These are phyloP conservation scores for Cettia cetti DNA, from an alignment of 2,113 vertebrate genomes.

Conservation along the genomic window DNA sequence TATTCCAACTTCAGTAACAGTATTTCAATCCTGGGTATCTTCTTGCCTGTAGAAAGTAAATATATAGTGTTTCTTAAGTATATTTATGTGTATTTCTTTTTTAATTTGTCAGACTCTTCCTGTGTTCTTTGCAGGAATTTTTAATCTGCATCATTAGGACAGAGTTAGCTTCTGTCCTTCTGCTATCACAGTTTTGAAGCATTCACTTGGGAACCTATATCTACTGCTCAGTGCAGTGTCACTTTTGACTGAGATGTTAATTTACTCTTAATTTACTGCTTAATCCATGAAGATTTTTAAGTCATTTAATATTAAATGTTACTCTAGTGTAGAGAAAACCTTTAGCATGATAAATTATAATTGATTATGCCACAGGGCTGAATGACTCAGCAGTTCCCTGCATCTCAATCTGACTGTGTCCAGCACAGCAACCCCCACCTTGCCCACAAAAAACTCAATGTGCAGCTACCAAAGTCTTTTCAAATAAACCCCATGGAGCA, in stretches of 20 bases:
- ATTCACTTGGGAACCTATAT: too few species aligned
- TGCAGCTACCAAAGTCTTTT: not conserved
- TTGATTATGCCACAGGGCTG: not conserved
- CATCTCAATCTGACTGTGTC: not conserved
- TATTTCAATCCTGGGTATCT: not conserved
- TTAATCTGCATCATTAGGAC: too few species aligned
- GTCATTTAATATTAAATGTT: not conserved
- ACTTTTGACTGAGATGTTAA: too few species aligned
- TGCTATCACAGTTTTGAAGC: too few species aligned
- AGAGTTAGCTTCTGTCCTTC: too few species aligned
- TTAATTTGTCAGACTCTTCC: not conserved
- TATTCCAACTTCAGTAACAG: not conserved
- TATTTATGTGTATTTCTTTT: not conserved
- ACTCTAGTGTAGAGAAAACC: not conserved
- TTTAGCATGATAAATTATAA: not conserved
- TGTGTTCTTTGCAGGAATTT: not conserved
- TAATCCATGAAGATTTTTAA: not conserved
- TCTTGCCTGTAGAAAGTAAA: not conserved
- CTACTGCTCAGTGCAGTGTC: too few species aligned
- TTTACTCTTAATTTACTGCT: not conserved
- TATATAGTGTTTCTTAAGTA: not conserved
- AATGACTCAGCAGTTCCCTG: not conserved
- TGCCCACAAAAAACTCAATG: not conserved
- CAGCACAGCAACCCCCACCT: not conserved
- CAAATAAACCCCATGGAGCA: fast-evolving